These are phyloP conservation scores for Psammodynastes pulverulentus DNA, from an alignment of 2,113 vertebrate species.

Conservation along the genomic window DNA sequence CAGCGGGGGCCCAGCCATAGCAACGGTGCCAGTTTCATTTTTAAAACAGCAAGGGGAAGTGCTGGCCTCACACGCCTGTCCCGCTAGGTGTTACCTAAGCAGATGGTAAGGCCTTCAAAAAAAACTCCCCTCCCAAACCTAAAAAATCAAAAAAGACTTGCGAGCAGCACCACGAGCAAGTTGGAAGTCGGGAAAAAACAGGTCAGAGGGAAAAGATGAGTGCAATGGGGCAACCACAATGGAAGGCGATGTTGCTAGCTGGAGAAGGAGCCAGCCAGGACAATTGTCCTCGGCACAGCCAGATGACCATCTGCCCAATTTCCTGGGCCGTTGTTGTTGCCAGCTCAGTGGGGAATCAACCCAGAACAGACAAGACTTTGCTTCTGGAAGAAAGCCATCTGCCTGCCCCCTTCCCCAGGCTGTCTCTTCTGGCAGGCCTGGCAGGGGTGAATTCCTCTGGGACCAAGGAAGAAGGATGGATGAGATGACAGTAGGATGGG, in stretches of 20 bases:
- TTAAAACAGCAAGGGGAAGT: neutral
- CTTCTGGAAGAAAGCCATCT: constrained; percentile 55
- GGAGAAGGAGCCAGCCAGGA: constrained; percentile 61
- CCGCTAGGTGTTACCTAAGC: neutral
- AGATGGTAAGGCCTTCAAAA: constrained; percentile 29
- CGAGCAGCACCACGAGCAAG: neutral
- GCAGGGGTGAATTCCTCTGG: constrained; percentile 9
- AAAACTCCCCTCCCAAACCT: too few species aligned
- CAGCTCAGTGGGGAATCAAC: constrained; percentile 58
- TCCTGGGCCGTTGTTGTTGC: constrained; percentile 62
- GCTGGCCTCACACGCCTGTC: neutral
- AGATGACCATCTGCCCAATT: constrained; percentile 65
- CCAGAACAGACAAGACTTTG: constrained; percentile 52
- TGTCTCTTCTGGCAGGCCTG: neutral
- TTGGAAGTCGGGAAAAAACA: constrained; percentile 17
- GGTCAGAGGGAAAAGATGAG: constrained; percentile 28
- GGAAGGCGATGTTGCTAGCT: constrained; percentile 46
- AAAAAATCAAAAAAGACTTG: neutral
- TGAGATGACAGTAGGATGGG: neutral
- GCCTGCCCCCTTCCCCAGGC: constrained; percentile 40
- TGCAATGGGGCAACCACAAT: neutral
- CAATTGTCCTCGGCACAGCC: constrained; percentile 55
- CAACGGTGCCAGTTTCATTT: neutral
- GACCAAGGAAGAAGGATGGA: constrained; percentile 21
- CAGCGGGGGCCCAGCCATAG: fast-evolving